A percentile compares a stretch with the other conserved stretches of the same genome.
These are phyloP conservation scores for Marisa cornuarietis DNA, from an alignment of 1,140 invertebrate genomes.

Conservation along the genomic window DNA sequence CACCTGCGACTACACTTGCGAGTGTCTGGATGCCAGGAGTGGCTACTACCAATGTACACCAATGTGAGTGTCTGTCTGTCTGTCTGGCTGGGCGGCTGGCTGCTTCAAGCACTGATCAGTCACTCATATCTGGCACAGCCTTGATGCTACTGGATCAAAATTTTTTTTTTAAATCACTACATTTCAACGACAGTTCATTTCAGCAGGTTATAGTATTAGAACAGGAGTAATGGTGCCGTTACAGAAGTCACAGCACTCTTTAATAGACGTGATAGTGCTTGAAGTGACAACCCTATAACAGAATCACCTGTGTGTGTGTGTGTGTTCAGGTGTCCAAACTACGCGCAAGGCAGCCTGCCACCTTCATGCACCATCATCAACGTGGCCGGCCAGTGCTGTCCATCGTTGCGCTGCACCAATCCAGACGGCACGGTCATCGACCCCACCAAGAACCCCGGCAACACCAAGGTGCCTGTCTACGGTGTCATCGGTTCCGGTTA, in stretches of 20 bases:
- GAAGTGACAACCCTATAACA: too few species aligned
- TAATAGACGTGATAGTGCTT: too few species aligned
- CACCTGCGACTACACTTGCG: constrained; percentile 24
- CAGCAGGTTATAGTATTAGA: too few species aligned
- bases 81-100: too few species aligned
- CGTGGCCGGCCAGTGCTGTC: constrained; percentile 41
- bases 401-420: constrained; percentile 40
- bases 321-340: constrained; percentile 31
- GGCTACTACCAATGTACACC: constrained; percentile 32
- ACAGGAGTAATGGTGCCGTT: too few species aligned
- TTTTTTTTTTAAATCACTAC: too few species aligned
- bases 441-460: constrained; percentile 31
- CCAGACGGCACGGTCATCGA: constrained; percentile 42
- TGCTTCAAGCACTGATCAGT: too few species aligned
- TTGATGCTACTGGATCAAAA: too few species aligned
- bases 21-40: constrained; percentile 20
- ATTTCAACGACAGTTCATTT: too few species aligned
- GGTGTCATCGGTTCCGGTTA: constrained; percentile 38
- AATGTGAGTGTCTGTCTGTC: constrained; percentile 24
- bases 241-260: too few species aligned
- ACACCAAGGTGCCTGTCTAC: constrained; percentile 39
- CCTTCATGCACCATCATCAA: constrained; percentile 26
- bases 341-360: constrained; percentile 29
- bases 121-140: too few species aligned
- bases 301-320: too few species aligned